Percentiles rank a stretch among this genome's conserved stretches.
phyloP scores from a whole-genome alignment of 2,888 invertebrate species.

The Pammene aurita region DNA sequence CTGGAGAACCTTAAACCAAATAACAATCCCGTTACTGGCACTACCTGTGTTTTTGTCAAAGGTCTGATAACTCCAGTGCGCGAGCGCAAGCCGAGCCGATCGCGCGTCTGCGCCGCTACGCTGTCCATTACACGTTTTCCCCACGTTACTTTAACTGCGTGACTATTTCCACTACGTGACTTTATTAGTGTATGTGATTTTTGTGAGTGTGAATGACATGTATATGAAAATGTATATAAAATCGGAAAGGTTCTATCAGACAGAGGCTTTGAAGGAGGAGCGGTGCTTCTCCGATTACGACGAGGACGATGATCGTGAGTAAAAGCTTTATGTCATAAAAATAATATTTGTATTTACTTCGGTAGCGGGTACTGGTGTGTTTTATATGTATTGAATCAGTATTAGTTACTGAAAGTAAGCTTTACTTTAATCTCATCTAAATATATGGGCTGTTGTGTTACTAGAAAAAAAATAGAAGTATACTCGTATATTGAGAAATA shows the following conservation, averaged over 20 bases:
- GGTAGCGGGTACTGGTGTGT: background rate
- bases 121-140: background rate
- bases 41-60: constrained; percentile 71
- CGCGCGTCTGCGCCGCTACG: constrained; percentile 58
- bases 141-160: constrained; percentile 8
- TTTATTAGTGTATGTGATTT: constrained; percentile 23
- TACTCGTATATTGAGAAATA: no score
- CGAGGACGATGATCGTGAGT: constrained; percentile 77
- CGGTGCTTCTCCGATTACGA: constrained; percentile 73
- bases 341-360: background rate
- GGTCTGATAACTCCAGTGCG: constrained; percentile 73
- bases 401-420: background rate
- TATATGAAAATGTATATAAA: constrained; percentile 79
- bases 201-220: constrained; percentile 58
- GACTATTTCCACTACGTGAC: constrained; percentile 7
- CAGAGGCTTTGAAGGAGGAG: constrained; percentile 68
- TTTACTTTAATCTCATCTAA: background rate
- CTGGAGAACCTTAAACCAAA: constrained; percentile 10
- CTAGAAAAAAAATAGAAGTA: no score
- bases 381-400: background rate
- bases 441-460: no score
- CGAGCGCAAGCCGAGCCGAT: constrained; percentile 62
- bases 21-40: constrained; percentile 42
- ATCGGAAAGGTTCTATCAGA: constrained; percentile 75
- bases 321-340: constrained; percentile 9